These are phyloP conservation scores for Leptodactylus fuscus DNA, from an alignment of 2,113 vertebrate species.

Conservation along the genomic window DNA sequence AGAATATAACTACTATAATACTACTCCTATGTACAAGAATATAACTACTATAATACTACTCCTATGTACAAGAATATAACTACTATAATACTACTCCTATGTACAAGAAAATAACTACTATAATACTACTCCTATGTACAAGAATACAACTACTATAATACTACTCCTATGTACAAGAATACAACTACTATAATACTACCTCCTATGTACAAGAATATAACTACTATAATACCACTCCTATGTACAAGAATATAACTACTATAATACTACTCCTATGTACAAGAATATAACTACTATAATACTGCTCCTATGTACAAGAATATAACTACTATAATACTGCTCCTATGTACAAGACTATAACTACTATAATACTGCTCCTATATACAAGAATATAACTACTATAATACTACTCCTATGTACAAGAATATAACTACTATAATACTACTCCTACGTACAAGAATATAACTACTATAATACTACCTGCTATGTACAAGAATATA, in stretches of 20 bases:
- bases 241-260: neutral
- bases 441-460: too few species aligned
- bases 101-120: too few species aligned
- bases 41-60: neutral
- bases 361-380: neutral
- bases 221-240: neutral
- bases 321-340: neutral
- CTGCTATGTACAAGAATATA: too few species aligned
- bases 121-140: too few species aligned
- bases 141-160: too few species aligned
- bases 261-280: neutral
- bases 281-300: conserved; percentile 1
- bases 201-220: too few species aligned
- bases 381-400: neutral
- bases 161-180: too few species aligned
- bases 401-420: neutral
- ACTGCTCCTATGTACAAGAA: neutral
- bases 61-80: neutral
- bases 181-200: too few species aligned
- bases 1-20: neutral
- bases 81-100: neutral
- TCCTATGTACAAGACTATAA: too few species aligned
- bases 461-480: too few species aligned
- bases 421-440: neutral
- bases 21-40: neutral